phyloP scores from a whole-genome alignment of 1,140 invertebrate species.

The Neodiprion fabricii region DNA sequence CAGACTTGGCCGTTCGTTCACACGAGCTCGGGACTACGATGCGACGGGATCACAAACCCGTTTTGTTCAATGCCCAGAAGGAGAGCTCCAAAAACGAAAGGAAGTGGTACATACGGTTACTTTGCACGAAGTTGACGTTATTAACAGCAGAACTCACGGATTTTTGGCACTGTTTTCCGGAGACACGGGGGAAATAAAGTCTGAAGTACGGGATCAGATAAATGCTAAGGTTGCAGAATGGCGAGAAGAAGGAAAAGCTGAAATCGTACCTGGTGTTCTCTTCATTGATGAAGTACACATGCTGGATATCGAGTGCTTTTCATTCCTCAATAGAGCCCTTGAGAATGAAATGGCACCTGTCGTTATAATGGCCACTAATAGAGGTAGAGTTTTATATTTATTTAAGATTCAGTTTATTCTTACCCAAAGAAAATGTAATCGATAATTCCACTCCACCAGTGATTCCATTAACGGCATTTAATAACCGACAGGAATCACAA shows the following conservation, averaged over 20 bases:
- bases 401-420: slow-evolving; percentile 10
- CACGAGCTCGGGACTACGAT: slow-evolving; percentile 96
- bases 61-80: slow-evolving; percentile 98
- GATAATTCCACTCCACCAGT: slow-evolving; percentile 13
- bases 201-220: slow-evolving; percentile 97
- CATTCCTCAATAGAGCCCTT: slow-evolving; percentile 94
- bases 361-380: slow-evolving; percentile 99
- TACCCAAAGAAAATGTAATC: neutral
- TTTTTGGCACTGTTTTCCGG: slow-evolving; percentile 97
- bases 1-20: slow-evolving; percentile 93
- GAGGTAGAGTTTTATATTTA: slow-evolving; percentile 64
- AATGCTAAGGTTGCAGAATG: slow-evolving; percentile 98
- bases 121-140: slow-evolving; percentile 98
- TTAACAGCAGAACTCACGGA: slow-evolving; percentile 96
- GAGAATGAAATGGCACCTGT: slow-evolving; percentile 98
- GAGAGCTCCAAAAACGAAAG: slow-evolving; percentile 98
- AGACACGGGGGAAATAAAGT: slow-evolving; percentile 98
- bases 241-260: slow-evolving; percentile 98
- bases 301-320: slow-evolving; percentile 99
- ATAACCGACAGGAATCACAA: slow-evolving; percentile 72
- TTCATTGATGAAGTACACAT: slow-evolving; percentile 96
- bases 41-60: slow-evolving; percentile 92
- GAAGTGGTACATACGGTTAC: slow-evolving; percentile 99
- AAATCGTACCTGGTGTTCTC: slow-evolving; percentile 95
- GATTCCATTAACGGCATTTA: neutral